These are phyloP conservation scores for Strigamia maritima DNA, from an alignment of 2,888 invertebrate genomes.

Conservation along the genomic window DNA sequence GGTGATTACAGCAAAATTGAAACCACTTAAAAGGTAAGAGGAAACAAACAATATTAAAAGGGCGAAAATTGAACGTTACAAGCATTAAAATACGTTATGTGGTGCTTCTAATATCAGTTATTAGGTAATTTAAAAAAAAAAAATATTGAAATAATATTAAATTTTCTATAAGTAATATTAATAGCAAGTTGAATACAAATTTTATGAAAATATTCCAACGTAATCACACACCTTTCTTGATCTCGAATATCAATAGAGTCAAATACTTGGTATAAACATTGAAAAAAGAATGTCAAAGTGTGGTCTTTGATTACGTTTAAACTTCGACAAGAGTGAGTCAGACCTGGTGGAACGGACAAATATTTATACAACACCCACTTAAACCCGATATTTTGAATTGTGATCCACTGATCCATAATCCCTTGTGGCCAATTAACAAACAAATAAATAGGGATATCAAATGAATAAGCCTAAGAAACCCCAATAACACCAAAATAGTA, in stretches of 20 bases:
- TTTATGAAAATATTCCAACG: too few species aligned
- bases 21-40: background rate
- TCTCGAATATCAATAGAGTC: too few species aligned
- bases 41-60: background rate
- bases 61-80: too few species aligned
- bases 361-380: conserved; percentile 27
- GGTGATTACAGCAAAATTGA: background rate
- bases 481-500: background rate
- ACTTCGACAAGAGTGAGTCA: conserved; percentile 10
- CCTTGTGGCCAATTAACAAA: conserved; percentile 18
- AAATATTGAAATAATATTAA: too few species aligned
- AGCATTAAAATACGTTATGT: too few species aligned
- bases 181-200: too few species aligned
- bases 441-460: conserved; percentile 10
- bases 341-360: conserved; percentile 13
- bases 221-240: too few species aligned
- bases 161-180: too few species aligned
- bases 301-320: conserved; percentile 11
- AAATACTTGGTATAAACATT: background rate
- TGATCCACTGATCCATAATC: conserved; percentile 27
- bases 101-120: too few species aligned
- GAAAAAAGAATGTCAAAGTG: conserved; percentile 18
- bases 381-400: conserved; percentile 13
- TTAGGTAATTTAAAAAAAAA: too few species aligned
- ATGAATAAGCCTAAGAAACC: background rate